Evolutionary conservation across 53 echinoderm and acorn worm species (phyloP), one percentile per base, ranked within the genome.

Genomic region (Actinopyga echinites): DNA sequence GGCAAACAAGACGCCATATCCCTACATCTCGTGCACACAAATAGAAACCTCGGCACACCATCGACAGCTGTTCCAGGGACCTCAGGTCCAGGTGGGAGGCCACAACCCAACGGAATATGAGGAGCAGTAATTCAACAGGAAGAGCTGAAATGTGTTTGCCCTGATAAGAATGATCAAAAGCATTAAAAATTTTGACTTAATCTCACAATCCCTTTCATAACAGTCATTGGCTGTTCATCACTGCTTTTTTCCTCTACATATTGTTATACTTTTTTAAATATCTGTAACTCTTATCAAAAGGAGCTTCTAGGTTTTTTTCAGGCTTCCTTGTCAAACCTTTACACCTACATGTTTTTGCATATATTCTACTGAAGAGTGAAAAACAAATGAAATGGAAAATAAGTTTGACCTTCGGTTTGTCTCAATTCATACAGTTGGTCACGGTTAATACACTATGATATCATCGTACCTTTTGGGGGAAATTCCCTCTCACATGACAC

Each of bases 91-190:
- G 82, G 65, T 94, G 84, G 29, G 85, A 78, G 45, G 92, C 87
- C 34, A 99, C 99, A 4, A 97, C 99, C 94, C 94, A 99, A 34
- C 94, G 92, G 9, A 99, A 89, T 65, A 94, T 86, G 84, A 86
- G 88, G 5, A 92, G 78, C 7, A 99, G 89, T 30, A 99, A 49
- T 89, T 99, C 99, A 30, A 94, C 33, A 0, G 94, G 92, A 32
- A 94, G 87, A 7, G 83, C 71, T 29, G 99, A 99, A 83, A 99
- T 89, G 58, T 99, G 99, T 5, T 90, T 90, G 17, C 82, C 87
- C 99, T 99, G 84, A 21, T 28, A 73, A 31, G 35, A 49, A 37
- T 77, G 17, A 82, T 42, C 9, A 42, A 31, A 35, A 69, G 19
- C 38, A 63, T n/a, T 6, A 45, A 30, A 28, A 63, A 28, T 30